Evolutionary conservation across 2,888 invertebrate species (phyloP).

Genomic region (Philaethria dido): DNA sequence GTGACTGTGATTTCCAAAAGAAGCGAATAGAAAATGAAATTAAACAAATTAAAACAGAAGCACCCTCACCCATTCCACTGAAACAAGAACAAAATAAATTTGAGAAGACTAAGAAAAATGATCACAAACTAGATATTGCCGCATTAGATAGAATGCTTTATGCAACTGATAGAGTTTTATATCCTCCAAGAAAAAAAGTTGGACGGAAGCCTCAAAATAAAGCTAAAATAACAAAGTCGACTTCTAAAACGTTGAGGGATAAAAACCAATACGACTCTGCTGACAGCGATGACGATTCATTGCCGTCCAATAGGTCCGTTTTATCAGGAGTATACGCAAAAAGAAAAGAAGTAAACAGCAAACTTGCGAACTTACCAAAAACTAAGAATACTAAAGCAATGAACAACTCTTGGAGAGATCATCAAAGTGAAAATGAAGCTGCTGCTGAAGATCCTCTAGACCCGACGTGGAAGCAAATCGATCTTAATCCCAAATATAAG

Average conservation of each 20-base stretch:
- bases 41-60: constrained; percentile 78
- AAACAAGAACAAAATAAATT: constrained; percentile 75
- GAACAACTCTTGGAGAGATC: constrained; percentile 73
- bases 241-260: constrained; percentile 72
- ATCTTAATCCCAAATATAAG: constrained; percentile 86
- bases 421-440: constrained; percentile 80
- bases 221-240: constrained; percentile 62
- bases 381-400: constrained; percentile 69
- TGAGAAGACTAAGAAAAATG: constrained; percentile 70
- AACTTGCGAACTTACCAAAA: constrained; percentile 69
- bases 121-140: constrained; percentile 80
- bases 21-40: constrained; percentile 75
- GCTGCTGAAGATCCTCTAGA: constrained; percentile 83
- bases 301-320: constrained; percentile 69
- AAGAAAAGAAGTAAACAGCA: constrained; percentile 78
- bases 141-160: constrained; percentile 88
- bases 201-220: constrained; percentile 85
- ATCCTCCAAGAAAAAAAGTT: constrained; percentile 90
- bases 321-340: constrained; percentile 80
- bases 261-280: constrained; percentile 76
- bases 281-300: constrained; percentile 70
- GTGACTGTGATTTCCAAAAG: constrained; percentile 75
- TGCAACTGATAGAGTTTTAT: constrained; percentile 89
- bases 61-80: constrained; percentile 74
- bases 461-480: constrained; percentile 86